Conservation (phyloP, 2,797 vertebrate species). For the Margarornis squamiger region DNA sequence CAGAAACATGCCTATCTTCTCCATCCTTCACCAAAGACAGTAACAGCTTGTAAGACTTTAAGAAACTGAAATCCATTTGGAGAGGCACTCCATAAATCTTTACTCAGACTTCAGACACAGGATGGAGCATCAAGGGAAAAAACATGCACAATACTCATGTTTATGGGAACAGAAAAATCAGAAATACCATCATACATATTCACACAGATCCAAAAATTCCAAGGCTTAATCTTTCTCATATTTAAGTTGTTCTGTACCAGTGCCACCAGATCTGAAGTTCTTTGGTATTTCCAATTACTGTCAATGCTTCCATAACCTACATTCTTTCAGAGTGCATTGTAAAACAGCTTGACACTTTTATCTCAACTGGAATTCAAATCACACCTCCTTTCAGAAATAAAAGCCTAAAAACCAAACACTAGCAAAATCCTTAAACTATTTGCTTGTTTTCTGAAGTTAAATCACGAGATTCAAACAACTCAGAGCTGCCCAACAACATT, state of each 20-base stretch:
- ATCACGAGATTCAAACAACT: neutral
- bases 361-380: neutral
- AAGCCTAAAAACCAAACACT: neutral
- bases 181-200: neutral
- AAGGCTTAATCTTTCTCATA: neutral
- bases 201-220: neutral
- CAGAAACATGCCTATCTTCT: neutral
- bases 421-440: neutral
- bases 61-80: neutral
- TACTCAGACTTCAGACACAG: neutral
- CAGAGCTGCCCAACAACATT: neutral
- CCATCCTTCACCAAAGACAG: neutral
- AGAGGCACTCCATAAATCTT: neutral
- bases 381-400: neutral
- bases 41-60: neutral
- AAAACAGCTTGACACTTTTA: neutral
- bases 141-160: neutral
- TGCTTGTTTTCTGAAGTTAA: neutral
- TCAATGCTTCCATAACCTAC: neutral
- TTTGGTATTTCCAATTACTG: neutral
- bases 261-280: neutral
- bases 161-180: neutral
- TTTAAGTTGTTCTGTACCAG: neutral
- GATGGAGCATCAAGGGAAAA: neutral
- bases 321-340: neutral